phyloP scores from a whole-genome alignment of 64 coral and sea anemone species.

The Acropora tenuis region DNA sequence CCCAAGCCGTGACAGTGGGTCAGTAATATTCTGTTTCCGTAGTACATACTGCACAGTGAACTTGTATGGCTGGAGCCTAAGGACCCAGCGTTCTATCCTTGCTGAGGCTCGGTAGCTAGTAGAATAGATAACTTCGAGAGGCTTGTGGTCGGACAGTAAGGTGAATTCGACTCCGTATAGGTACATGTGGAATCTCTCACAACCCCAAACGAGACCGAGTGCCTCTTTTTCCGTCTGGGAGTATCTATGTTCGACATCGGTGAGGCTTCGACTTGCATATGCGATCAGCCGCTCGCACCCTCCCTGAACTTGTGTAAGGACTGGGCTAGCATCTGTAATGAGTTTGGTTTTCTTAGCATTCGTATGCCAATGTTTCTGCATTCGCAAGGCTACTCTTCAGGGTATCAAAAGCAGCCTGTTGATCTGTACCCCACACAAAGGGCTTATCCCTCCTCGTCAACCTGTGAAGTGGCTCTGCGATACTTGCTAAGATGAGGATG shows the following conservation, averaged over 20 bases:
- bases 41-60: conserved; percentile 25
- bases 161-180: conserved; percentile 48
- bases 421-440: conserved; percentile 36
- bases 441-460: conserved; percentile 15
- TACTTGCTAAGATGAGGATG: no score
- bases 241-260: no score
- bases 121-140: conserved; percentile 64
- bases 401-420: conserved; percentile 42
- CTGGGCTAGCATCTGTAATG: conserved; percentile 52
- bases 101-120: conserved; percentile 12
- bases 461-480: neutral
- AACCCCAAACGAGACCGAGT: neutral
- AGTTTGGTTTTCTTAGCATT: conserved; percentile 57
- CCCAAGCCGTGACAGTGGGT: neutral
- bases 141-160: conserved; percentile 47
- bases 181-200: conserved; percentile 47
- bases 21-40: conserved; percentile 29
- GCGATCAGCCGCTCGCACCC: neutral
- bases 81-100: conserved; percentile 56
- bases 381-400: conserved; percentile 2
- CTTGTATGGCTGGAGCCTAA: conserved; percentile 37
- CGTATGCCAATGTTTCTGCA: conserved; percentile 48
- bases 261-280: conserved; percentile 15
- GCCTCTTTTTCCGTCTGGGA: no score
- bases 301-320: conserved; percentile 34